Percentiles rank a stretch among this genome's conserved stretches.
Evolutionary conservation across 2,888 invertebrate species (phyloP).

Genomic region (Drosophila fungiperda): DNA sequence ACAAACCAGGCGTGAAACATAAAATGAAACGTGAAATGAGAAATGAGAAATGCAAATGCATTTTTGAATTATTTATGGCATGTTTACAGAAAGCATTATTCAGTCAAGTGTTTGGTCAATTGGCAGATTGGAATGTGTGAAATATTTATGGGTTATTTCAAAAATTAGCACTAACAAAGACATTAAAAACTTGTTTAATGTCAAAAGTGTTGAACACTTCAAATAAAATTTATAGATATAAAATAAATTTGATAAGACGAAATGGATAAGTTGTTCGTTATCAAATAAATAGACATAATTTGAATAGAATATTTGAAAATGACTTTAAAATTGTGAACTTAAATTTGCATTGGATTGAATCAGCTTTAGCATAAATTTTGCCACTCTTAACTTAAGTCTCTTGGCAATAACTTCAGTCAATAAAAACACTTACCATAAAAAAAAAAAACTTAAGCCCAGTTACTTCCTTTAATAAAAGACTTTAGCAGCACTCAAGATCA

Average conservation of each 20-base stretch:
- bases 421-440: neutral
- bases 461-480: neutral
- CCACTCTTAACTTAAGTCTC: neutral
- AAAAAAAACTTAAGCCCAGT: neutral
- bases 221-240: neutral
- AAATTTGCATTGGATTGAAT: neutral
- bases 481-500: conserved; percentile 5
- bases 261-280: neutral
- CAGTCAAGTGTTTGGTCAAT: neutral
- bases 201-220: neutral
- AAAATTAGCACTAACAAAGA: neutral
- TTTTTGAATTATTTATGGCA: conserved; percentile 15
- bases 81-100: neutral
- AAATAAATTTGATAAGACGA: neutral
- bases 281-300: neutral
- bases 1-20: conserved; percentile 16
- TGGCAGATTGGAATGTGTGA: neutral
- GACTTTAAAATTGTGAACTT: neutral
- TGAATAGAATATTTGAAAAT: too few species aligned
- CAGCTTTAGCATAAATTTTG: neutral
- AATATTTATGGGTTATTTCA: neutral
- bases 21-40: conserved; percentile 29
- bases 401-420: neutral
- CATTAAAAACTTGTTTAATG: neutral
- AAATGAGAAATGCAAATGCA: conserved; percentile 46